Evolutionary conservation across 2,888 invertebrate genomes (phyloP).

Genomic region (Lepidochitona cinerea): DNA sequence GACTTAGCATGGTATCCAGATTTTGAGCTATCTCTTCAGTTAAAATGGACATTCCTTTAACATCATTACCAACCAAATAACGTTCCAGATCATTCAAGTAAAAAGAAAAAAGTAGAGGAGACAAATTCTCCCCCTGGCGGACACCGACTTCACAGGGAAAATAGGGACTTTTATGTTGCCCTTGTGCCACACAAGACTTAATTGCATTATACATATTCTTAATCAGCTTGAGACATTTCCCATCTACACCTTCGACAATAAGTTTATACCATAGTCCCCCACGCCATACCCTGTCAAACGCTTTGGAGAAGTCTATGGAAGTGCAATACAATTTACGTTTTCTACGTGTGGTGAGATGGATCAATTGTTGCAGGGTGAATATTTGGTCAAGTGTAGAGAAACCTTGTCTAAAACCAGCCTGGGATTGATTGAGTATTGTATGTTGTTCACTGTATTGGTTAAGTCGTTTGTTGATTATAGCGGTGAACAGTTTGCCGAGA

Average conservation of each 20-base stretch:
- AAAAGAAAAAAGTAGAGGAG: background rate
- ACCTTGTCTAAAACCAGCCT: background rate
- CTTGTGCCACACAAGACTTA: background rate
- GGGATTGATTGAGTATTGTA: background rate
- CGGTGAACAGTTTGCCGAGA: background rate
- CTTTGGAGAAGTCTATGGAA: background rate
- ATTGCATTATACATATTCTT: background rate
- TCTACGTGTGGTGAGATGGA: background rate
- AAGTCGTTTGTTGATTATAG: background rate
- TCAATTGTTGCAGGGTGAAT: background rate
- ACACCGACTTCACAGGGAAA: background rate
- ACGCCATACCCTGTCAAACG: conserved; percentile 6
- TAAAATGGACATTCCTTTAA: background rate
- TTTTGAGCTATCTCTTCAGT: background rate
- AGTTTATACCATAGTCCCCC: background rate
- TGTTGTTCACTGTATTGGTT: background rate
- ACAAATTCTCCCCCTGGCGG: background rate
- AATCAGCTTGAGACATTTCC: background rate
- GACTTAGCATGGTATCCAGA: background rate
- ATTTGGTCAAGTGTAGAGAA: background rate
- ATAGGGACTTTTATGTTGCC: background rate
- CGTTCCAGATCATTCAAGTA: conserved; percentile 2
- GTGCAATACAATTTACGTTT: background rate
- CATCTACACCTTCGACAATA: background rate
- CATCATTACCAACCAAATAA: background rate